Percentiles rank a stretch among this genome's conserved stretches.
These are phyloP conservation scores for Melanostoma mellinum DNA, from an alignment of 2,888 invertebrate genomes.

Conservation along the genomic window DNA sequence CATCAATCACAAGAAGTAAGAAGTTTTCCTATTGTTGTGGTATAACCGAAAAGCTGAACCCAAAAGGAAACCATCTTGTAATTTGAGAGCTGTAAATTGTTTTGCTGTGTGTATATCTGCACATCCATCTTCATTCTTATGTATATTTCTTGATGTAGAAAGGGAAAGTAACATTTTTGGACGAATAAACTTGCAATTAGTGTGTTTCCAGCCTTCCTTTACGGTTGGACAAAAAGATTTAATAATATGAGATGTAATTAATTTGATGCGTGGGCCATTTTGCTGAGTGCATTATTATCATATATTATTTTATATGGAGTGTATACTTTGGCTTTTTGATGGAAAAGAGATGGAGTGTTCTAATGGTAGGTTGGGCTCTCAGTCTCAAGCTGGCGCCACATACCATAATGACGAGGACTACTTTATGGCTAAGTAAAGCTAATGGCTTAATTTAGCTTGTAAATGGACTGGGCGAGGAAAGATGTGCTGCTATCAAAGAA, in stretches of 20 bases:
- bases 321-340: conserved; percentile 12
- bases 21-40: conserved; percentile 37
- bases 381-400: conserved; percentile 2
- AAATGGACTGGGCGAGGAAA: neutral
- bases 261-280: conserved; percentile 56
- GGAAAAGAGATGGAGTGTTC: neutral
- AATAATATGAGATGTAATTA: conserved; percentile 53
- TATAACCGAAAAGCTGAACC: neutral
- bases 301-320: conserved; percentile 5
- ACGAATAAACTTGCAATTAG: conserved; percentile 50
- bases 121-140: neutral
- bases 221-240: conserved; percentile 49
- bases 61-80: conserved; percentile 4
- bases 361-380: neutral
- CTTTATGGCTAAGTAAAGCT: conserved; percentile 37
- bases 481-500: no score
- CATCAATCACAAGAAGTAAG: conserved; percentile 42
- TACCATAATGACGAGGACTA: conserved; percentile 46
- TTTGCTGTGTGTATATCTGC: neutral
- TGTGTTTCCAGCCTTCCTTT: conserved; percentile 38
- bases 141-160: neutral
- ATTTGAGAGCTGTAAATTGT: neutral
- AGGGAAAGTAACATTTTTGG: conserved; percentile 1
- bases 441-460: conserved; percentile 27
- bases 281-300: conserved; percentile 41